Base-by-base conservation (phyloP, 2,113 vertebrate genomes). In the Potamarius usumacintae region DNA sequence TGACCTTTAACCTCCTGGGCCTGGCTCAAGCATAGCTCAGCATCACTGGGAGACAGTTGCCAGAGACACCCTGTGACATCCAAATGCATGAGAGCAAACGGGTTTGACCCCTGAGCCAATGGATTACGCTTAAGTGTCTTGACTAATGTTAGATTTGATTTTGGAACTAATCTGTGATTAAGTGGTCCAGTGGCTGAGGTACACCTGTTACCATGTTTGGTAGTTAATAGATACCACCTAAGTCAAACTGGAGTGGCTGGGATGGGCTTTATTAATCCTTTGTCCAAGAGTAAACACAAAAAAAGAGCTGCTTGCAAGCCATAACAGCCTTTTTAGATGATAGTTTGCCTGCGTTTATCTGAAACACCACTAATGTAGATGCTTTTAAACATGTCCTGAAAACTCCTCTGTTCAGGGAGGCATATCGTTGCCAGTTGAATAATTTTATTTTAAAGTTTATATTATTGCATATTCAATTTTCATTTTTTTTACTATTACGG, bases 1-100 rank as follows among this genome's bases (percentile, higher is more conserved):
- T 93, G 94, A 94, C 94, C 93, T 93, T 92, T 93, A 88, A 93
- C 92, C 92, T 90, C 76, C 83, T 67, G 84, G 90, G 89, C 90
- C 86, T 88, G 91, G 93, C 91, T 91, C 92, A 91, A 63, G 91
- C 93, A 94, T 94, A 94, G 91, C 92, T 92, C 87, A 17, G 71
- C 55, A 90, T 91, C 93, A 87, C 91, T 34, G 85, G 90, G 91
- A 91, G 90, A 93, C 92, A 82, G 86, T 91, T 79, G 89, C 94
- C 93, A 50, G 90, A 87, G 65, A 72, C 82, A 80, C 53, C 58
- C 58, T 86, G 74, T 84, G 88, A 85, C 53, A 84, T 91, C 62
- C 69, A 17, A 57, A 82, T 52, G 50, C 62, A 77, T 17, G 63
- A 82, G 72, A 88, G 84, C 84, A 62, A 88, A 82, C 85, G 15